A percentile compares a stretch with the other conserved stretches of the same genome.
phyloP scores from a whole-genome alignment of 1,140 invertebrate species.

The Cryptotermes secundus region DNA sequence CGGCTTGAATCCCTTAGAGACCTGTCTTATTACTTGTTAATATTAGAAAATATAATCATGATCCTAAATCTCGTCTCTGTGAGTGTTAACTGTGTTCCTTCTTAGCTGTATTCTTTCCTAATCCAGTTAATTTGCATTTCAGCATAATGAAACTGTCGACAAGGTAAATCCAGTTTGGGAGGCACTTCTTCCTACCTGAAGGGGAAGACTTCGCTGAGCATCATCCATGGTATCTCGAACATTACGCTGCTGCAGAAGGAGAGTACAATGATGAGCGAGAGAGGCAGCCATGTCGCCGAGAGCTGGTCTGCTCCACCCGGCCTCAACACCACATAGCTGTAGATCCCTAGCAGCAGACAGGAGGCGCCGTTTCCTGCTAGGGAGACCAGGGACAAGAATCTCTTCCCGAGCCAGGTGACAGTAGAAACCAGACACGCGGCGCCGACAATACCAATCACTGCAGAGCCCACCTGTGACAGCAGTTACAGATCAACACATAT shows the following conservation, averaged over 20 bases:
- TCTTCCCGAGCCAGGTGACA: constrained; percentile 56
- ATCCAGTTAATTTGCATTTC: no score
- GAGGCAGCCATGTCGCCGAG: constrained; percentile 38
- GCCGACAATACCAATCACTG: constrained; percentile 46
- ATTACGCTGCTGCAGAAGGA: constrained; percentile 36
- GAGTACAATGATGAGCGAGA: constrained; percentile 36
- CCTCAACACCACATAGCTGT: constrained; percentile 38
- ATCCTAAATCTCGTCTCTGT: no score
- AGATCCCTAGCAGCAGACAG: constrained; percentile 37
- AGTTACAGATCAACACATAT: no score
- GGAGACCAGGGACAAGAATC: constrained; percentile 44
- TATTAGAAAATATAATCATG: no score
- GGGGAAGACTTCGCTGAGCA: constrained; percentile 53
- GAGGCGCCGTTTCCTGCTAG: constrained; percentile 40
- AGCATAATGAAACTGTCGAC: no score
- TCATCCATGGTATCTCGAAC: constrained; percentile 49
- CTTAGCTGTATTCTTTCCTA: no score
- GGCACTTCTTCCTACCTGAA: constrained; percentile 39
- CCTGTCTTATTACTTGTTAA: no score
- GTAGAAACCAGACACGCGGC: constrained; percentile 47
- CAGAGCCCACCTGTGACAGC: constrained; percentile 47
- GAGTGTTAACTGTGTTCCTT: no score
- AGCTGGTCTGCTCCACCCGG: neutral
- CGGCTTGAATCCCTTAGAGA: no score
- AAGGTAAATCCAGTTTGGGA: no score